phyloP scores from a whole-genome alignment of 2,113 vertebrate genomes.

The Nycticebus coucang region DNA sequence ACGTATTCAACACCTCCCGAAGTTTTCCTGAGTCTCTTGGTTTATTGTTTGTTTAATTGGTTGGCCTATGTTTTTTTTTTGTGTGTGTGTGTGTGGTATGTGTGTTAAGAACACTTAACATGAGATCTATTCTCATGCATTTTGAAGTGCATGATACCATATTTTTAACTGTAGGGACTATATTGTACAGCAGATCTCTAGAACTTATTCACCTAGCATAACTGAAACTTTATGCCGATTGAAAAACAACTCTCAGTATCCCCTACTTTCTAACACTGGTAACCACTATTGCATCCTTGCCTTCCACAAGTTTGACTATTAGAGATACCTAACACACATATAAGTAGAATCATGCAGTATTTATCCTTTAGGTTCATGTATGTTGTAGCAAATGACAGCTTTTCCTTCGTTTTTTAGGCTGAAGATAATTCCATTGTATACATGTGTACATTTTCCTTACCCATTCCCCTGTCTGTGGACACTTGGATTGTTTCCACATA shows the following conservation, averaged over 20 bases:
- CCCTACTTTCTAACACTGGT: not conserved
- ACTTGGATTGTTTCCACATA: not conserved
- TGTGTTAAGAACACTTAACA: not conserved
- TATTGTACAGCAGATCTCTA: not conserved
- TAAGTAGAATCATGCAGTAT: not conserved
- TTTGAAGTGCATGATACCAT: not conserved
- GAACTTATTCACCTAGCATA: not conserved
- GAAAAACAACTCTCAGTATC: not conserved
- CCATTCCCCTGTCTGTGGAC: not conserved
- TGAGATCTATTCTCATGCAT: not conserved
- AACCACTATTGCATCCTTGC: not conserved
- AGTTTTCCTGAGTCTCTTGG: not conserved
- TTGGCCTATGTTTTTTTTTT: not conserved
- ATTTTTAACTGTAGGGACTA: not conserved
- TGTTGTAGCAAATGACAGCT: not conserved
- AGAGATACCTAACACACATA: not conserved
- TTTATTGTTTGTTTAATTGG: not conserved
- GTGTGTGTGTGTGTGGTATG: not conserved
- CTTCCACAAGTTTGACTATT: not conserved
- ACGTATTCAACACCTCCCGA: not conserved
- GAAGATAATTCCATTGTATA: not conserved
- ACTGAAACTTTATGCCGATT: not conserved
- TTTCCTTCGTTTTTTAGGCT: not conserved
- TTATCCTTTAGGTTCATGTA: not conserved
- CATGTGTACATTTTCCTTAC: not conserved